Conservation (phyloP, 2,888 invertebrate genomes). For the Sinotaia quadrata region DNA sequence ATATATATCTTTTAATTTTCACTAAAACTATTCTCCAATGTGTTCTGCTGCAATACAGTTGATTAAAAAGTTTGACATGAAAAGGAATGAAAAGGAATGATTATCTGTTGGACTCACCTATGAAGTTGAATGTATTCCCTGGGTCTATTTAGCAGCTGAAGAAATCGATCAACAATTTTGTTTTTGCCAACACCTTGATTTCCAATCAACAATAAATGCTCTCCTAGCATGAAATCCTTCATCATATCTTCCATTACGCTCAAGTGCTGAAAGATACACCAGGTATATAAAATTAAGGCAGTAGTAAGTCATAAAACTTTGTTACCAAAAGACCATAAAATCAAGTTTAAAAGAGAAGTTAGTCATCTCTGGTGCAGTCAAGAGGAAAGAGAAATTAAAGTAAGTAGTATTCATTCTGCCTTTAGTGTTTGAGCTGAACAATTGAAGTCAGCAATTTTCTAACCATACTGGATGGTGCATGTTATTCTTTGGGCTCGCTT, state of each 20-base stretch:
- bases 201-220: conserved; percentile 94
- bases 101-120: no score
- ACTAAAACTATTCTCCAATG: no score
- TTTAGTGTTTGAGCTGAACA: no score
- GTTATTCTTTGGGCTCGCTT: no score
- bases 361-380: background rate
- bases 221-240: conserved; percentile 90
- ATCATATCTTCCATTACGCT: conserved; percentile 87
- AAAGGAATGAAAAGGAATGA: no score
- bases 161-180: conserved; percentile 91
- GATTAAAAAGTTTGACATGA: no score
- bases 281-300: background rate
- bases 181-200: conserved; percentile 97
- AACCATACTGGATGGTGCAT: no score
- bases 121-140: conserved; percentile 96
- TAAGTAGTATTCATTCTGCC: background rate
- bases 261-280: conserved; percentile 80
- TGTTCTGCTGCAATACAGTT: no score
- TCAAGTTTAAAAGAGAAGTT: background rate
- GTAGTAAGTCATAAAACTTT: background rate
- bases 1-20: no score
- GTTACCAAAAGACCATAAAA: background rate
- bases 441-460: no score
- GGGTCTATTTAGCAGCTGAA: conserved; percentile 89
- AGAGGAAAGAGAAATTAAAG: background rate